phyloP scores from a whole-genome alignment of 2,888 invertebrate species.

The Ganaspis brasiliensis region DNA sequence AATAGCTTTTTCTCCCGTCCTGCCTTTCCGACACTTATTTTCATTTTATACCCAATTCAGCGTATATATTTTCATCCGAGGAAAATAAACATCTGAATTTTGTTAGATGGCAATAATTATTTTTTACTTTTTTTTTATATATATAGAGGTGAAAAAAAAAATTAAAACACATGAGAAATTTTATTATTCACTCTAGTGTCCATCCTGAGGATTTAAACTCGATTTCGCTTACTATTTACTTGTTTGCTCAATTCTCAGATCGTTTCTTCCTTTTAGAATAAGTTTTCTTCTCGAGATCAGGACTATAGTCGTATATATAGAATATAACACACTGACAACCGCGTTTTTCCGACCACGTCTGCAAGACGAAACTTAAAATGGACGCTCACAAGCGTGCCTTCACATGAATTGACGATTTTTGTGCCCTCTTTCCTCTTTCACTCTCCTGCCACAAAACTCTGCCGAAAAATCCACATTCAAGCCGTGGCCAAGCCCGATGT shows the following conservation, averaged over 20 bases:
- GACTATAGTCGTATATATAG: background rate
- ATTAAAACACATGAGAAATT: too few species aligned
- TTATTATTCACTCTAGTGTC: background rate
- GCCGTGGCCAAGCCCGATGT: conserved; percentile 17
- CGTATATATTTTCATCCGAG: background rate
- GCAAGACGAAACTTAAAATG: conserved; percentile 57
- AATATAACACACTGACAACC: conserved; percentile 51
- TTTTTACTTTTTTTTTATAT: background rate
- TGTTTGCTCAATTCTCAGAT: conserved; percentile 14
- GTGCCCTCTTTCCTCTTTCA: background rate
- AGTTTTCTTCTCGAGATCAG: conserved; percentile 50
- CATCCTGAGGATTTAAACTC: conserved; percentile 16
- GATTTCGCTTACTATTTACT: conserved; percentile 13
- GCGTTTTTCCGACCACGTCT: conserved; percentile 53
- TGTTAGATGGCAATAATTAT: background rate
- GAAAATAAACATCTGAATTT: background rate
- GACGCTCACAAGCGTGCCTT: conserved; percentile 44
- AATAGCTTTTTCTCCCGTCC: background rate
- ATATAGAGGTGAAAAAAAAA: background rate
- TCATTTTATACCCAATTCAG: background rate
- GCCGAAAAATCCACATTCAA: conserved; percentile 39
- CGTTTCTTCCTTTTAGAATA: conserved; percentile 14
- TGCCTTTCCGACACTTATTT: conserved; percentile 18
- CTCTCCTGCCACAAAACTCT: background rate
- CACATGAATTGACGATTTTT: conserved; percentile 54